A percentile compares a stretch with the other conserved stretches of the same genome.
Evolutionary conservation across 2,113 vertebrate species (phyloP).

Genomic region (Clarias macrocephalus): DNA sequence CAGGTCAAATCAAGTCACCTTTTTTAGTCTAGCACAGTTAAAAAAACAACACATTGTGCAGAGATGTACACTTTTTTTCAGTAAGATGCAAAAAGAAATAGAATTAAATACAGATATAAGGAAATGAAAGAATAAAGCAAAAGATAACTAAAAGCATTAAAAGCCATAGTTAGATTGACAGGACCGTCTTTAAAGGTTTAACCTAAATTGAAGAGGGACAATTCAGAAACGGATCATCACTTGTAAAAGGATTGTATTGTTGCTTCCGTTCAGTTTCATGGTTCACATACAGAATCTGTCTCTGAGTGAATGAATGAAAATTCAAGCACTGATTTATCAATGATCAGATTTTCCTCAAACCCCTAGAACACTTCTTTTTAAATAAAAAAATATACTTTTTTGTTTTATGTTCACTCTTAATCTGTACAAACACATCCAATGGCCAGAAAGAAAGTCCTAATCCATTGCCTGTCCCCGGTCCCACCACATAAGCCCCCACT

Average conservation of each 20-base stretch:
- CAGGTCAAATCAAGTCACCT: background rate
- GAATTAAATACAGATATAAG: background rate
- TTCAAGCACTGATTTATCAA: background rate
- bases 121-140: background rate
- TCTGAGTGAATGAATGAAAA: background rate
- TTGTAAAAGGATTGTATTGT: background rate
- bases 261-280: background rate
- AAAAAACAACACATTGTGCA: background rate
- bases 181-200: background rate
- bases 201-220: background rate
- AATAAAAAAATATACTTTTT: too few species aligned
- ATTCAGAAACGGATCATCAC: background rate
- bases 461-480: background rate
- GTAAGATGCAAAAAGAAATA: background rate
- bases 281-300: background rate
- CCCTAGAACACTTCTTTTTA: background rate
- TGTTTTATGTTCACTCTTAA: background rate
- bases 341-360: background rate
- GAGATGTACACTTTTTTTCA: background rate
- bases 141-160: background rate
- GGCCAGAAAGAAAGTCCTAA: conserved; percentile 8
- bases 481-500: conserved; percentile 34
- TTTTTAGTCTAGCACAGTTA: background rate
- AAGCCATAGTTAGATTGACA: background rate
- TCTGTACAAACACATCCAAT: conserved; percentile 21